Conservation (phyloP, 2,797 vertebrate genomes). For the Labeo calbasu region DNA sequence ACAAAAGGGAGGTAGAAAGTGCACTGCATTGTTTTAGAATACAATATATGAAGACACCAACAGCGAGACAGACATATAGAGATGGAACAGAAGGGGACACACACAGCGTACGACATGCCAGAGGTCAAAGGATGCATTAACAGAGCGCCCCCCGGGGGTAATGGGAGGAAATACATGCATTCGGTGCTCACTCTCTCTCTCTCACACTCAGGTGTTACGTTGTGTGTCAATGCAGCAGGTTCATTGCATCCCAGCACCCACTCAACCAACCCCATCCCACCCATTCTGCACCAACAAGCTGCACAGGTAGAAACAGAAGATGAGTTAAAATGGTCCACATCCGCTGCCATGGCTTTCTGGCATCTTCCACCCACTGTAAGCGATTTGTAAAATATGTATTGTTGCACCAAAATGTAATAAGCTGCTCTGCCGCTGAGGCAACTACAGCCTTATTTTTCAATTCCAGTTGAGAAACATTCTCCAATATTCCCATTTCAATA, state of each 20-base stretch:
- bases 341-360: constrained; percentile 72
- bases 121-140: constrained; percentile 67
- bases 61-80: constrained; percentile 65
- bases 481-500: background rate
- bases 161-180: constrained; percentile 76
- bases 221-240: constrained; percentile 64
- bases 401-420: background rate
- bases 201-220: constrained; percentile 68
- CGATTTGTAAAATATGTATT: background rate
- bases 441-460: background rate
- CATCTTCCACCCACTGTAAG: constrained; percentile 15
- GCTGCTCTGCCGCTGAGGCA: background rate
- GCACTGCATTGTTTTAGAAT: constrained; percentile 63
- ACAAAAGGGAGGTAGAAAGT: constrained; percentile 29
- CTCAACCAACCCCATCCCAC: constrained; percentile 58
- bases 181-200: constrained; percentile 62
- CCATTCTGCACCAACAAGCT: constrained; percentile 72
- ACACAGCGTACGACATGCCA: constrained; percentile 66
- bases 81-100: constrained; percentile 67
- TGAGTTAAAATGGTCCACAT: constrained; percentile 72
- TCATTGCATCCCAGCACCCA: constrained; percentile 15
- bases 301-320: constrained; percentile 79
- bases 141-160: constrained; percentile 67
- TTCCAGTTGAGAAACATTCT: background rate
- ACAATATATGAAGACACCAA: constrained; percentile 68